Percentiles rank a stretch among this genome's conserved stretches.
These are phyloP conservation scores for Drosophila borealis DNA, from an alignment of 2,888 invertebrate genomes.

Conservation along the genomic window DNA sequence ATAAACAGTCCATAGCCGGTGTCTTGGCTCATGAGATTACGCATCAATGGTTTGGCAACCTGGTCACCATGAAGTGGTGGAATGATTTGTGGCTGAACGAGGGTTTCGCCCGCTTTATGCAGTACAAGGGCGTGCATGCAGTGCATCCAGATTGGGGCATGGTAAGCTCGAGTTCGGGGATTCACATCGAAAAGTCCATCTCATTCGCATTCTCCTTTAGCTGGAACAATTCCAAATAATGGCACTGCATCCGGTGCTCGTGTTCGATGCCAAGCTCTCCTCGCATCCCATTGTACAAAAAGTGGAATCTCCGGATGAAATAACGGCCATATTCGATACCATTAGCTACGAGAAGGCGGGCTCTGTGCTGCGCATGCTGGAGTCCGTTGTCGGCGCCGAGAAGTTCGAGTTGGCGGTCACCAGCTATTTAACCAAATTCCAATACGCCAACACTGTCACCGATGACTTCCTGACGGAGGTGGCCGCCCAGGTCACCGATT, in stretches of 20 bases:
- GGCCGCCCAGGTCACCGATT: slow-evolving; percentile 86
- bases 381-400: slow-evolving; percentile 89
- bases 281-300: slow-evolving; percentile 95
- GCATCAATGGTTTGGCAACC: slow-evolving; percentile 97
- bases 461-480: slow-evolving; percentile 88
- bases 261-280: slow-evolving; percentile 90
- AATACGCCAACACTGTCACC: slow-evolving; percentile 92
- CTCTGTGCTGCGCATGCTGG: slow-evolving; percentile 94
- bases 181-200: no score
- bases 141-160: slow-evolving; percentile 92
- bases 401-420: slow-evolving; percentile 91
- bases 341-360: slow-evolving; percentile 97
- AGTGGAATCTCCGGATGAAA: slow-evolving; percentile 94
- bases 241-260: slow-evolving; percentile 90
- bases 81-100: slow-evolving; percentile 96
- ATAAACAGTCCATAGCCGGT: slow-evolving; percentile 91
- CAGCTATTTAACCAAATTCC: slow-evolving; percentile 89
- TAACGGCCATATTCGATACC: slow-evolving; percentile 94
- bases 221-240: slow-evolving; percentile 90
- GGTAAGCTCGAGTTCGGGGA: slow-evolving; percentile 87
- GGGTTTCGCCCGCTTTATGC: slow-evolving; percentile 95
- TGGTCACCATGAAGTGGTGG: slow-evolving; percentile 97
- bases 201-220: slow-evolving; percentile 84
- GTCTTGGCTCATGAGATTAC: slow-evolving; percentile 96
- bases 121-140: slow-evolving; percentile 90